A percentile compares a stretch with the other conserved stretches of the same genome.
phyloP scores from a whole-genome alignment of 2,113 vertebrate genomes.

The Cathartes aura region DNA sequence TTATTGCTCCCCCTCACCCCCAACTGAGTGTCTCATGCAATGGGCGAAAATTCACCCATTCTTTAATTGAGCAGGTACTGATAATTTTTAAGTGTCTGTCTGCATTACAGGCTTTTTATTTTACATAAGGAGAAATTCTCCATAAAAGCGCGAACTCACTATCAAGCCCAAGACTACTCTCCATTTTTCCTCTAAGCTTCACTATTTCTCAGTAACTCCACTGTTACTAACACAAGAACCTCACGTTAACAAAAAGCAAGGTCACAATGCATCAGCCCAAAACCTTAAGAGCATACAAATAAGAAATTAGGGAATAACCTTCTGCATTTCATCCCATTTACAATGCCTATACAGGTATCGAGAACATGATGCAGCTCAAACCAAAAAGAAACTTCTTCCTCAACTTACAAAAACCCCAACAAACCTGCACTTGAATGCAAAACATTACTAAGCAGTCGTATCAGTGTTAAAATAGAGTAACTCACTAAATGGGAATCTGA shows the following conservation, averaged over 20 bases:
- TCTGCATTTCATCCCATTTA: not conserved
- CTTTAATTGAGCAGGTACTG: not conserved
- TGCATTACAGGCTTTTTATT: not conserved
- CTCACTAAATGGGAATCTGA: not conserved
- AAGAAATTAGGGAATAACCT: not conserved
- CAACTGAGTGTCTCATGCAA: not conserved
- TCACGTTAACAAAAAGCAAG: not conserved
- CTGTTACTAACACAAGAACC: not conserved
- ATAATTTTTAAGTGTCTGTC: not conserved
- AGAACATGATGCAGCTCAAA: not conserved
- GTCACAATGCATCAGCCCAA: not conserved
- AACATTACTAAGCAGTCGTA: not conserved
- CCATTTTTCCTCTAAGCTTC: not conserved
- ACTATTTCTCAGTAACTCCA: not conserved
- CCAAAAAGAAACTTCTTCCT: not conserved
- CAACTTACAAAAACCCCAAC: not conserved
- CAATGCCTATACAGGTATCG: not conserved
- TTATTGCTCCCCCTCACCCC: not conserved
- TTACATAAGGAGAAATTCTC: not conserved
- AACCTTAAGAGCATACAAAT: not conserved
- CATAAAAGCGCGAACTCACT: not conserved
- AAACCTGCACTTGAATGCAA: not conserved
- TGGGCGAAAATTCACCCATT: not conserved
- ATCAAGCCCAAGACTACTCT: not conserved
- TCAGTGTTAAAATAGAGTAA: not conserved